Percentiles rank a stretch among this genome's conserved stretches.
phyloP scores from a whole-genome alignment of 2,797 vertebrate species.

The Sarcophilus harrisii region DNA sequence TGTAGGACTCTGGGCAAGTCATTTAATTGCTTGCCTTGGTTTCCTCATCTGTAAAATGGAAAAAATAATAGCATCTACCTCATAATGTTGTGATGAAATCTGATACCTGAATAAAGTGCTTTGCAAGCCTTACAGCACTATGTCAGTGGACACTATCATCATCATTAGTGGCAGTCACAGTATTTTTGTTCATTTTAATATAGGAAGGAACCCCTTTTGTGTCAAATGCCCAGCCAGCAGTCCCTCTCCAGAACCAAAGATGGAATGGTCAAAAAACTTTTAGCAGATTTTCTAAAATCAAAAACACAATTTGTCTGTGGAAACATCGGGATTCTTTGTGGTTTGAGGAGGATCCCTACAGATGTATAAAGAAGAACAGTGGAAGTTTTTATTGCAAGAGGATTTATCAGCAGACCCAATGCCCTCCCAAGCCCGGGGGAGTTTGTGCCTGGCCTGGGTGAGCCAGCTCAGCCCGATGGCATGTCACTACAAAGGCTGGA shows the following conservation, averaged over 20 bases:
- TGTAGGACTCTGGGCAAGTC: not conserved
- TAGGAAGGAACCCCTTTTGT: not conserved
- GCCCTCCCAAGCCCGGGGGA: not conserved
- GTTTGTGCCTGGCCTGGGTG: constrained; percentile 38
- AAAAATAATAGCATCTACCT: not conserved
- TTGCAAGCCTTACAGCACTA: too few species aligned
- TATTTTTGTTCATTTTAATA: not conserved
- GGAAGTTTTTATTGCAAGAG: not conserved
- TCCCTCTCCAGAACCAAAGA: not conserved
- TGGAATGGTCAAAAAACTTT: not conserved
- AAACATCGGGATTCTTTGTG: not conserved
- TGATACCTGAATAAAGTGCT: not conserved
- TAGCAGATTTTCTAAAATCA: not conserved
- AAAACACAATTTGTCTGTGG: not conserved
- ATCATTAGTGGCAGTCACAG: not conserved
- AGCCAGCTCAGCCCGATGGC: constrained; percentile 21
- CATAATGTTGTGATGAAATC: not conserved
- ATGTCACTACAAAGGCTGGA: constrained; percentile 18
- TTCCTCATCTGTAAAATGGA: not conserved
- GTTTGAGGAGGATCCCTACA: not conserved
- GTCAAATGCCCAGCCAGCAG: fast-evolving
- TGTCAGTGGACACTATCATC: not conserved
- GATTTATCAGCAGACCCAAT: not conserved
- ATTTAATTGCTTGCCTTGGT: not conserved
- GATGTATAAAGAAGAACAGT: not conserved